These are phyloP conservation scores for Vultur gryphus DNA, from an alignment of 2,797 vertebrate genomes.

Conservation along the genomic window DNA sequence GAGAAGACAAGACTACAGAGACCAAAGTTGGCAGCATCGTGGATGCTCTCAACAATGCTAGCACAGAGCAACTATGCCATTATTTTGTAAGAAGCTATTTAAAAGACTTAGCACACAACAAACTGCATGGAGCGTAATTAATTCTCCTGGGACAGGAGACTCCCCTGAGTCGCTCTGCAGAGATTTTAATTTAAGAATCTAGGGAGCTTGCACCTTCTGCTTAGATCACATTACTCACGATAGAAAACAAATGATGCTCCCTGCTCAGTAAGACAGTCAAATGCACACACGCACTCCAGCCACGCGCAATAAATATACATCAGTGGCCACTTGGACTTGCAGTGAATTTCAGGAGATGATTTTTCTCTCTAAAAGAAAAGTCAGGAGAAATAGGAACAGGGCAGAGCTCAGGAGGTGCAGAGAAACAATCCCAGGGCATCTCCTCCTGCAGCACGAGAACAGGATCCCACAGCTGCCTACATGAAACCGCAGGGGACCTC, in stretches of 20 bases:
- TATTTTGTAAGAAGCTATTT: not conserved
- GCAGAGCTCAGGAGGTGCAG: not conserved
- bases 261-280: not conserved
- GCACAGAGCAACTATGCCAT: not conserved
- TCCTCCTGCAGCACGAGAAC: not conserved
- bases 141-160: not conserved
- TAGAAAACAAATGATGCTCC: not conserved
- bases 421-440: not conserved
- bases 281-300: not conserved
- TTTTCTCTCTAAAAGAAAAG: not conserved
- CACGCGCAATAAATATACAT: not conserved
- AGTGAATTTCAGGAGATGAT: fast-evolving
- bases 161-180: not conserved
- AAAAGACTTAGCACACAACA: not conserved
- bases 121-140: not conserved
- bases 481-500: not conserved
- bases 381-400: not conserved
- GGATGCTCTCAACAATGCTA: not conserved
- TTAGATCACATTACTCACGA: not conserved
- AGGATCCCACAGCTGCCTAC: not conserved
- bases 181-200: not conserved
- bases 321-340: not conserved
- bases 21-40: not conserved
- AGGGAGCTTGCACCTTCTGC: not conserved
- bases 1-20: not conserved